Percentiles rank a stretch among this genome's conserved stretches.
These are phyloP conservation scores for Caenorhabditis sp. DNA, from an alignment of 2,888 invertebrate species.

Conservation along the genomic window DNA sequence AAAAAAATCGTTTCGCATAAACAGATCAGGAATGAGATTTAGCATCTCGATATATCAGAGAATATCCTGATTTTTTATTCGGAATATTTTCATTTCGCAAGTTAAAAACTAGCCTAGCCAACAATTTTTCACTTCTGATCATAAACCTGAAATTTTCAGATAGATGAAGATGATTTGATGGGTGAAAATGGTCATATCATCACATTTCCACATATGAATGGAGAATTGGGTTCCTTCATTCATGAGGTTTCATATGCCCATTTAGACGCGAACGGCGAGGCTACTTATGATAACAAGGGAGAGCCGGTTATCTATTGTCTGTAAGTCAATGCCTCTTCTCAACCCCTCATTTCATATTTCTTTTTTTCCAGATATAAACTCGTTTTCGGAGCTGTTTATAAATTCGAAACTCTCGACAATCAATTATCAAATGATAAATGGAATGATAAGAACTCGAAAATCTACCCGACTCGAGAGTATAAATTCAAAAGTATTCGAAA, in stretches of 20 bases:
- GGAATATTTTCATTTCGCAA: too few species aligned
- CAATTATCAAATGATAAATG: not conserved
- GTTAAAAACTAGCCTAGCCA: too few species aligned
- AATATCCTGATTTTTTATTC: too few species aligned
- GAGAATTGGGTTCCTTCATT: conserved; percentile 16
- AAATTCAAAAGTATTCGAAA: conserved; percentile 22
- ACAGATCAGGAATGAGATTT: too few species aligned
- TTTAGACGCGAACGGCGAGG: conserved; percentile 21
- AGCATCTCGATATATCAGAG: too few species aligned
- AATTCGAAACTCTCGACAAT: conserved; percentile 15
- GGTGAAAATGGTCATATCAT: conserved; percentile 26
- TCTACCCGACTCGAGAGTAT: conserved; percentile 5
- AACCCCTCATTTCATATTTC: too few species aligned
- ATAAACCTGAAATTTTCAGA: conserved; percentile 11
- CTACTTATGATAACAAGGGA: conserved; percentile 5
- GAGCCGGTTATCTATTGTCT: not conserved
- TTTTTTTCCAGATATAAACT: conserved; percentile 21
- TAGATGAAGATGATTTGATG: conserved; percentile 20
- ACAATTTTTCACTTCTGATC: too few species aligned
- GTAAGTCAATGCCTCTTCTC: not conserved
- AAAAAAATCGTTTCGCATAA: too few species aligned
- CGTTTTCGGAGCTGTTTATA: conserved; percentile 18
- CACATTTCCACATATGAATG: not conserved
- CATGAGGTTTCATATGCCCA: conserved; percentile 12
- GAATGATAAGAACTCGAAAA: not conserved